These are phyloP conservation scores for Notodonta dromedarius DNA, from an alignment of 2,888 invertebrate genomes.

Conservation along the genomic window DNA sequence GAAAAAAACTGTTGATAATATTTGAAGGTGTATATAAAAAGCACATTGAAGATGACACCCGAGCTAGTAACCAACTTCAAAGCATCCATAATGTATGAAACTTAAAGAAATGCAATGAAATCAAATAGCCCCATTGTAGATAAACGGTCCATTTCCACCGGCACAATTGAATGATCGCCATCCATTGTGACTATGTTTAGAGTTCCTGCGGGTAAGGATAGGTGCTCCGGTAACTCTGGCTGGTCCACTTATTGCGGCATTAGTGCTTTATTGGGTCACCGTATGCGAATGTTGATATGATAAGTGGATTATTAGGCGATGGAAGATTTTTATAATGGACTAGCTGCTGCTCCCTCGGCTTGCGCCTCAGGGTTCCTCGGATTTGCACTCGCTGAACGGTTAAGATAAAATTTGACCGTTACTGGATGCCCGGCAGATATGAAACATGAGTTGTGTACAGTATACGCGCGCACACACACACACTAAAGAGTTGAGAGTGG, in stretches of 20 bases:
- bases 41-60: slow-evolving; percentile 8
- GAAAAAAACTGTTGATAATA: too few species aligned
- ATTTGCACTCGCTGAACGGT: too few species aligned
- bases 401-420: too few species aligned
- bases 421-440: too few species aligned
- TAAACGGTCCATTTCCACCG: slow-evolving; percentile 76
- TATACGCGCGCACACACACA: too few species aligned
- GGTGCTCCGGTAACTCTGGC: slow-evolving; percentile 60
- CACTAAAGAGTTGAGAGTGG: too few species aligned
- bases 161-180: slow-evolving; percentile 81
- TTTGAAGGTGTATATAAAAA: too few species aligned
- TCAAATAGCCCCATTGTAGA: slow-evolving; percentile 71
- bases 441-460: too few species aligned
- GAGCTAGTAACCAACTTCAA: slow-evolving; percentile 22
- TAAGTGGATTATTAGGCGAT: slow-evolving; percentile 54
- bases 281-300: slow-evolving; percentile 59
- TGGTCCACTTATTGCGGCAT: slow-evolving; percentile 69
- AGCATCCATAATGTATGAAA: slow-evolving; percentile 74
- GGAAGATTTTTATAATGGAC: slow-evolving; percentile 45
- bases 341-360: neutral
- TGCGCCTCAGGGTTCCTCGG: too few species aligned
- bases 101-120: slow-evolving; percentile 80
- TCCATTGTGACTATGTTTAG: slow-evolving; percentile 83
- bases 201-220: slow-evolving; percentile 79
- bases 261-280: slow-evolving; percentile 73